Base-by-base conservation (phyloP, 2,113 vertebrate species). In the Amazona vittata region DNA sequence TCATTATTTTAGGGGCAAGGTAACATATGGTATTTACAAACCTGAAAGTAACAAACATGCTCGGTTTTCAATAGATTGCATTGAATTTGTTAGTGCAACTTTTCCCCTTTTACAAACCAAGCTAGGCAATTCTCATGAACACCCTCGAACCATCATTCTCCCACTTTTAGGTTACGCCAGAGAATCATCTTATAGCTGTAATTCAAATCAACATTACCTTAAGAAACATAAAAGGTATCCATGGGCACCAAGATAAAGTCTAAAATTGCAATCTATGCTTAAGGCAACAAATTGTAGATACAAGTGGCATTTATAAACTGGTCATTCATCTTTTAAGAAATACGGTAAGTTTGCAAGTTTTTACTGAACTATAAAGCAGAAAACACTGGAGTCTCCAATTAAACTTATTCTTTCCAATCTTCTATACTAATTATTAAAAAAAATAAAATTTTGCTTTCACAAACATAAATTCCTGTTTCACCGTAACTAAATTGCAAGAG, bases 281-380 rank as follows among this genome's bases (percentile, higher is more conserved):
- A 49, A 77, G 59, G 20, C 3, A 39, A 46, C 5, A 5, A 83
- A 24, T 3, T 50, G 6, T 19, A 68, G 78, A 44, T 25, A 53
- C 0, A 0, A 46, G 6, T 9, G 9, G 18, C 43, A 44, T 68
- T 74, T 55, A 67, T 59, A 81, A 86, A 59, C 3, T 1, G 1
- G 9, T 33, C 12, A 47, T 15, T 91, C 9, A 57, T 9, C 18
- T n/a, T 47, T 37, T 43, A 35, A 35, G 25, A 57, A 89, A 12
- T 5, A 60, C 5, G 13, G 26, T 13, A 76, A 75, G 4, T 55
- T 22, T 73, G 14, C 14, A 15, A 86, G 46, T 78, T 57, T 6
- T 39, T 70, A 59, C 28, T 78, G 63, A 47, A 7, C 3, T 25
- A 13, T 18, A 43, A 55, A 85, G 35, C 29, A 89, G 29, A 60